A percentile compares a stretch with the other conserved stretches of the same genome.
These are phyloP conservation scores for Phengaris arion DNA, from an alignment of 2,888 invertebrate species.

Conservation along the genomic window DNA sequence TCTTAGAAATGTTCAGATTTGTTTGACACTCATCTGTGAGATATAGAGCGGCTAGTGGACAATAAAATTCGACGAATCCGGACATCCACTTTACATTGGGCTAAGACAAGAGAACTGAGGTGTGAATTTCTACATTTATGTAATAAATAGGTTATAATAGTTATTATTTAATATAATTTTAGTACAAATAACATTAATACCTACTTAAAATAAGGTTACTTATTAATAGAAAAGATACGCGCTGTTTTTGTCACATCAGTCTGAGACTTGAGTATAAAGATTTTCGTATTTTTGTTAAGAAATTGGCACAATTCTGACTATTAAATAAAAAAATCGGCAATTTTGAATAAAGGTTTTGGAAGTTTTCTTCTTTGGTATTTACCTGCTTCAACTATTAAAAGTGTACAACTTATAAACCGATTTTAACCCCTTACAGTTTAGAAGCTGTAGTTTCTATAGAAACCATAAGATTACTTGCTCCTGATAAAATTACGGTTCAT, in stretches of 20 bases:
- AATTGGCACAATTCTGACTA: no score
- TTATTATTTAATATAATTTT: no score
- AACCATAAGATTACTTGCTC: constrained; percentile 40
- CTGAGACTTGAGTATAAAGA: no score
- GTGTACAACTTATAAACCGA: background rate
- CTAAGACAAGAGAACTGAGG: constrained; percentile 56
- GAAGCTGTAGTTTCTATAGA: constrained; percentile 41
- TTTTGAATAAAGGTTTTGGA: no score
- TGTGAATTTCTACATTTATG: constrained; percentile 52
- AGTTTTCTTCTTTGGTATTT: no score
- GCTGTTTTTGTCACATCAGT: no score
- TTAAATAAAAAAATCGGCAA: no score
- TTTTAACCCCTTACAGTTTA: constrained; percentile 1
- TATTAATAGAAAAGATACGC: no score
- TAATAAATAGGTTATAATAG: background rate
- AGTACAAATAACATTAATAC: no score
- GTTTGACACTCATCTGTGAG: constrained; percentile 76
- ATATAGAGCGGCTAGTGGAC: constrained; percentile 68
- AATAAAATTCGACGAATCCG: constrained; percentile 60
- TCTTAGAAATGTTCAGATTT: constrained; percentile 73
- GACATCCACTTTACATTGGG: constrained; percentile 49
- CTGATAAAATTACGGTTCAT: constrained; percentile 55
- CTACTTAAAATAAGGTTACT: no score
- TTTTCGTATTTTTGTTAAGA: no score
- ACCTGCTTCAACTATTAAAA: no score